These are phyloP conservation scores for Ibidorhyncha struthersii DNA, from an alignment of 2,113 vertebrate species.

Conservation along the genomic window DNA sequence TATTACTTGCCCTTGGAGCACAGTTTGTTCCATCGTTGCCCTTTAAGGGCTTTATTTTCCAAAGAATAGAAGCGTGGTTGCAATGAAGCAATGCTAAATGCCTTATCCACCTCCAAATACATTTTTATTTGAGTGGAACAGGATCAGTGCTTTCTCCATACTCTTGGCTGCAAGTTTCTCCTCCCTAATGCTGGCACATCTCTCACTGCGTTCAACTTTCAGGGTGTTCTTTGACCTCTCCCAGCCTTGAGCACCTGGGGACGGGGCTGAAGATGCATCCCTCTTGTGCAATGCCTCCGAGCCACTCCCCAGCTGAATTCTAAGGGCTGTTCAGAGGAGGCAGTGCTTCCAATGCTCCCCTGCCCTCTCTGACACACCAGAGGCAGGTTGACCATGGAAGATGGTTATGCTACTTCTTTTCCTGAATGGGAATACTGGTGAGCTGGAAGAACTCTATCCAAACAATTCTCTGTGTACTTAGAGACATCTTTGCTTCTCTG, in stretches of 20 bases:
- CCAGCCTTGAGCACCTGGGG: background rate
- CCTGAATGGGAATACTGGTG: background rate
- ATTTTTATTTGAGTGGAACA: background rate
- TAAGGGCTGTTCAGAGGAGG: background rate
- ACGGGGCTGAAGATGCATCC: background rate
- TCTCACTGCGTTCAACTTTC: background rate
- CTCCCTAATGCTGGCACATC: background rate
- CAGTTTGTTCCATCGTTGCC: background rate
- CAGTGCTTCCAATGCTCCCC: background rate
- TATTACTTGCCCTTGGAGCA: background rate
- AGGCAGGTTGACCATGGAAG: background rate
- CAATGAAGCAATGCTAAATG: background rate
- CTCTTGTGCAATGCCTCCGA: background rate
- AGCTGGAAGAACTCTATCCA: background rate
- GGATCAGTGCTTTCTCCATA: background rate
- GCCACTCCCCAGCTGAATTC: background rate
- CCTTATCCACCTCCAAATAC: rapidly evolving
- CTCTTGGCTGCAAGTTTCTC: background rate
- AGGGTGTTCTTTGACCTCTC: background rate
- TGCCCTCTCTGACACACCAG: background rate
- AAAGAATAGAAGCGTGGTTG: background rate
- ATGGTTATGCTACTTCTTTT: background rate
- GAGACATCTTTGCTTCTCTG: background rate
- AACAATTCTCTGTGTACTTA: rapidly evolving
- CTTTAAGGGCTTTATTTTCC: background rate